Conservation (phyloP, 2,113 vertebrate species). For the Apteryx mantelli region DNA sequence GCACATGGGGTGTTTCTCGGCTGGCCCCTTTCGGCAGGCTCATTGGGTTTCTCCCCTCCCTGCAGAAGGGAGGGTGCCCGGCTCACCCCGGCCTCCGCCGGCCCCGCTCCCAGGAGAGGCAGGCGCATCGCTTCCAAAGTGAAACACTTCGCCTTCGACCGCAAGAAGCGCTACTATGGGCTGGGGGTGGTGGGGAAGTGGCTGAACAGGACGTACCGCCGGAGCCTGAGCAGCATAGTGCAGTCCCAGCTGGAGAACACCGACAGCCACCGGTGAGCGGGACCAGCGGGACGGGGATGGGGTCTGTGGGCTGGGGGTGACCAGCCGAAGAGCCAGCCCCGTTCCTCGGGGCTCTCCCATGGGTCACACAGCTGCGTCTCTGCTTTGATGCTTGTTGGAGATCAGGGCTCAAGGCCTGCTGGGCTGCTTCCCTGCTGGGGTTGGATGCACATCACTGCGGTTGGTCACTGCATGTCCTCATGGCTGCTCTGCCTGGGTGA, state of each 20-base stretch:
- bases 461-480: not conserved
- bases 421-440: not conserved
- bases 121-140: slow-evolving; percentile 90
- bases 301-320: not conserved
- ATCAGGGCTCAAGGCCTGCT: not conserved
- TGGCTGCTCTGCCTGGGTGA: not conserved
- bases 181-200: slow-evolving; percentile 94
- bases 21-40: not conserved
- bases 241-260: slow-evolving; percentile 92
- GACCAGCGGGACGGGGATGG: rapidly evolving
- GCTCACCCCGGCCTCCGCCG: rapidly evolving
- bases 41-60: not conserved
- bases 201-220: slow-evolving; percentile 91
- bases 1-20: rapidly evolving
- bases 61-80: slow-evolving; percentile 74
- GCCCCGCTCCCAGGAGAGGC: slow-evolving; percentile 71
- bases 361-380: rapidly evolving
- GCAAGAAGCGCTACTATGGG: slow-evolving; percentile 90
- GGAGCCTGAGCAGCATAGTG: slow-evolving; percentile 91
- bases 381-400: rapidly evolving
- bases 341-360: not conserved
- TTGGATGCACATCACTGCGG: too few relatives aligned
- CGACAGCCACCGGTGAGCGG: slow-evolving; percentile 89
- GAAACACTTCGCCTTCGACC: slow-evolving; percentile 93
- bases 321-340: not conserved